Evolutionary conservation across 2,888 invertebrate genomes (phyloP).

Genomic region (Rhorus exstirpatorius): DNA sequence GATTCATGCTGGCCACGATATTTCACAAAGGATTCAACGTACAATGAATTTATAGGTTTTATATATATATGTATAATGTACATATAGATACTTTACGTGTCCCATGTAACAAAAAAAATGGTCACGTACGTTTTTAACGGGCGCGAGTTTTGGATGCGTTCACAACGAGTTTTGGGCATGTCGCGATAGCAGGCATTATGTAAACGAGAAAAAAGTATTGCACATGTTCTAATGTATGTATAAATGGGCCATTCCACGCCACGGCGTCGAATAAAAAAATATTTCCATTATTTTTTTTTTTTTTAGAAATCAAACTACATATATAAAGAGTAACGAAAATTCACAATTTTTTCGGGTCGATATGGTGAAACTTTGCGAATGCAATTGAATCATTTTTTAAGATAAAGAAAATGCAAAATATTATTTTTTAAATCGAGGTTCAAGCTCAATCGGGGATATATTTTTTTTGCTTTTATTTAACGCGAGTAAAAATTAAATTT

Average conservation of each 20-base stretch:
- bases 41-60: slow-evolving; percentile 19
- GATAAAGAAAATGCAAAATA: too few species aligned
- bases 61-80: slow-evolving; percentile 14
- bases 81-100: slow-evolving; percentile 26
- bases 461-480: too few species aligned
- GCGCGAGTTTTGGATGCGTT: neutral
- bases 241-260: slow-evolving; percentile 1
- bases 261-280: too few species aligned
- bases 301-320: too few species aligned
- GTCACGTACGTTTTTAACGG: slow-evolving; percentile 46
- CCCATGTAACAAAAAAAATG: slow-evolving; percentile 56
- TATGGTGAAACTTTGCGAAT: too few species aligned
- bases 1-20: slow-evolving; percentile 62
- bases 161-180: slow-evolving; percentile 22
- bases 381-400: too few species aligned
- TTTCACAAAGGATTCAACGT: slow-evolving; percentile 32
- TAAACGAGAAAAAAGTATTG: slow-evolving; percentile 14
- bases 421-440: too few species aligned
- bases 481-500: too few species aligned
- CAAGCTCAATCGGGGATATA: too few species aligned
- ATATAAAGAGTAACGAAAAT: too few species aligned
- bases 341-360: too few species aligned
- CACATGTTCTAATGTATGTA: slow-evolving; percentile 3
- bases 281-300: too few species aligned
- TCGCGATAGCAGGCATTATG: slow-evolving; percentile 20